These are phyloP conservation scores for Buceros bicornis DNA, from an alignment of 2,797 vertebrate species.

Conservation along the genomic window DNA sequence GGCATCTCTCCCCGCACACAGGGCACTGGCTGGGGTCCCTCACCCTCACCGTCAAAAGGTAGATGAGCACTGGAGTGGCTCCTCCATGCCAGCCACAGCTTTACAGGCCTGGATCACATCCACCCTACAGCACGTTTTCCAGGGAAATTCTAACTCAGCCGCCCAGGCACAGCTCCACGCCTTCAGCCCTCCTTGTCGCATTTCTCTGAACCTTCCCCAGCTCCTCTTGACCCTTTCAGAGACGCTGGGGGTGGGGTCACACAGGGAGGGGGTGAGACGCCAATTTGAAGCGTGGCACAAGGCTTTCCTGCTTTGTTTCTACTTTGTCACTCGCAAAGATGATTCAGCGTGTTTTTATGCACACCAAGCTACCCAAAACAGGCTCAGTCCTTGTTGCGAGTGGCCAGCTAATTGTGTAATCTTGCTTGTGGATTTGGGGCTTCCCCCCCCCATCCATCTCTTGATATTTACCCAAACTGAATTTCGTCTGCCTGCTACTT, in stretches of 20 bases:
- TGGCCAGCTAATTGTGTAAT: neutral
- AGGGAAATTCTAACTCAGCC: slow-evolving; percentile 63
- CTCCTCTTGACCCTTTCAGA: neutral
- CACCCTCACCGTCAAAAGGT: neutral
- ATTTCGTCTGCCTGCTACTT: neutral
- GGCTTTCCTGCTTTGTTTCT: neutral
- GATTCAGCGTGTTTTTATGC: neutral
- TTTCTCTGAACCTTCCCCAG: neutral
- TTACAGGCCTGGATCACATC: neutral
- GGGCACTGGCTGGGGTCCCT: neutral
- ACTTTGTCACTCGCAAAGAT: neutral
- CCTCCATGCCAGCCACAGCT: neutral
- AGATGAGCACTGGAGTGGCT: neutral
- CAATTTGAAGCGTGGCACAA: neutral
- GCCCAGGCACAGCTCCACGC: slow-evolving; percentile 9
- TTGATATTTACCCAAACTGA: slow-evolving; percentile 40
- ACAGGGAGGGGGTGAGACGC: neutral
- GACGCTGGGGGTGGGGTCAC: neutral
- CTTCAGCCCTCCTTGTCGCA: neutral
- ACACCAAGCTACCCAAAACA: neutral
- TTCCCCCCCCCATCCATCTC: neutral
- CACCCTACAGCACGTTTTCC: slow-evolving; percentile 25
- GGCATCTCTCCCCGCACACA: rapidly evolving
- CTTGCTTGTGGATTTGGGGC: neutral
- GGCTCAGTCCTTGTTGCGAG: neutral